Evolutionary conservation across 2,888 invertebrate species (phyloP), one percentile per base, ranked within the genome.

Genomic region (Frankliniella fusca): DNA sequence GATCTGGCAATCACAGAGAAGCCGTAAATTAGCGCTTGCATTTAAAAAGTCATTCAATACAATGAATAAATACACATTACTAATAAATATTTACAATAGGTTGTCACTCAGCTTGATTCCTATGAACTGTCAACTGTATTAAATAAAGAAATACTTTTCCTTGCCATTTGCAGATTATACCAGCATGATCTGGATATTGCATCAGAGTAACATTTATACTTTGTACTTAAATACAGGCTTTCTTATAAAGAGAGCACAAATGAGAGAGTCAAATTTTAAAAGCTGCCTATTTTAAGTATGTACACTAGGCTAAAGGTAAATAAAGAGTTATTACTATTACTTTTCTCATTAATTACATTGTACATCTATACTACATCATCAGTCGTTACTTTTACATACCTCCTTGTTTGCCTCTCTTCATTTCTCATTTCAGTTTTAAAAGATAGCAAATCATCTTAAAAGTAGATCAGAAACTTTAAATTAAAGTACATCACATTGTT

Each of bases 1-100:
- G 27, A 12, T 76, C 27, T 76, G 70, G 70, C 70, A 76, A 76
- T 76, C 70, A 76, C 70, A 76, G 70, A 76, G 70, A 76, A 76
- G 70, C 70, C 70, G 70, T 27, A 76, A n/a, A 76, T 76, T 23
- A 76, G 27, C 70, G 12, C 70, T 76, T 76, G 27, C 70, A n/a
- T 70, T 70, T 70, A 23, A 70, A 20, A 70, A 23, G n/a, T 23
- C n/a, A 11, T 23, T 23, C 23, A 23, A 70, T 70, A 70, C 70
- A 27, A n/a, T 76, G 70, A 76, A 76, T 76, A 76, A 76, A 76
- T 76, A 76, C 27, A 76, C 27, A 23, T 76, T 23, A 27, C 70
- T 76, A 76, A 76, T 76, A 61, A 61, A 61, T 61, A 61, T 61
- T 61, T 20, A 61, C 61, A 61, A 61, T 61, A 61, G 61, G 61